Base-by-base conservation (phyloP, 2,888 invertebrate genomes). In the Trichogramma dendrolimi region DNA sequence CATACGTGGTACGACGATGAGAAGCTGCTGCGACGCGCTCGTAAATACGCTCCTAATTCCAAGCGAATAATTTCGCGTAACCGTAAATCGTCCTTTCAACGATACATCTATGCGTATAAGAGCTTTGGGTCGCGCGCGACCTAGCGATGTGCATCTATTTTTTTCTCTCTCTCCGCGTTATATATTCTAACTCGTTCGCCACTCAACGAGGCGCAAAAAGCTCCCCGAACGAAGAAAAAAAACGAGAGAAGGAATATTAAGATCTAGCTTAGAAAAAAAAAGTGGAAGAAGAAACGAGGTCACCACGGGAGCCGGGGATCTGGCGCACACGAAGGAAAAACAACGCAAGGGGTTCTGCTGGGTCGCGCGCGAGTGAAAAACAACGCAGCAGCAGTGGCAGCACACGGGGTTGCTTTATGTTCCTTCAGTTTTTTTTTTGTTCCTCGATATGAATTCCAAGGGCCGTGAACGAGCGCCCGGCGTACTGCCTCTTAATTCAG, bases 81-180 rank as follows among this genome's bases (percentile, higher is more conserved):
- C 77, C 75, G 78, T 76, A 77, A 78, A 78, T 77, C 72, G 73
- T 71, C 67, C 71, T 74, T 73, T 75, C 76, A 76, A 76, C 76
- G 75, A 78, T 74, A 71, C 63, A 55, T 53, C 38, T 53, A 6
- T 40, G 40, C 8, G 41, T 58, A 62, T 27, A 27, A 27, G 27
- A 27, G 27, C 27, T 27, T 27, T 2, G 27, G 27, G 27, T 27
- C 27, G 27, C 27, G 27, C 27, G 27, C 27, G 27, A 27, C 2
- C 27, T 2, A 27, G 27, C 27, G 27, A 27, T 27, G 27, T 27
- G 27, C 27, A 27, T 27, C 27, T 27, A 27, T 27, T 27, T 27
- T 27, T 27, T 27, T 27, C 14, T 14, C 14, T 27, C 27, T 27
- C 3, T 27, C 27, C 27, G 27, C 1, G 27, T 27, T 27, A 27